These are phyloP conservation scores for Synergus laeviventris DNA, from an alignment of 2,888 invertebrate species.

Conservation along the genomic window DNA sequence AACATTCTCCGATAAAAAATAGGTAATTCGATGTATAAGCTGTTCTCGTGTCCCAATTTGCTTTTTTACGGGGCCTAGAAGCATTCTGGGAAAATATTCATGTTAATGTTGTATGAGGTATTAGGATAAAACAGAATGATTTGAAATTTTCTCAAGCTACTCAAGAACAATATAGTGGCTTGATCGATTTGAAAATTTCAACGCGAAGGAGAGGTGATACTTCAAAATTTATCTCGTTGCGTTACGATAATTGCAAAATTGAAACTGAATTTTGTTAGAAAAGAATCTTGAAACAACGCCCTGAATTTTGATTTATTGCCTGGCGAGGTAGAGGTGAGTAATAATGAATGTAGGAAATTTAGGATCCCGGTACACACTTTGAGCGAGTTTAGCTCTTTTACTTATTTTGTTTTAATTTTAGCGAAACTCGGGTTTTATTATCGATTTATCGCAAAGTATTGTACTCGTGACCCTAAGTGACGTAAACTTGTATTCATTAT, in stretches of 20 bases:
- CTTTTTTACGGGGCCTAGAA: constrained; percentile 70
- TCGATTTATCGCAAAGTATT: constrained; percentile 53
- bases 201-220: constrained; percentile 58
- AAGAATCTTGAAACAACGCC: constrained; percentile 58
- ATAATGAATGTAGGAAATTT: constrained; percentile 66
- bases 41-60: constrained; percentile 67
- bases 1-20: constrained; percentile 51
- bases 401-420: constrained; percentile 33
- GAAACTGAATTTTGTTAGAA: constrained; percentile 50
- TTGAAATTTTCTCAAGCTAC: constrained; percentile 56
- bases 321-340: constrained; percentile 48
- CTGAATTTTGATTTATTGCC: constrained; percentile 67
- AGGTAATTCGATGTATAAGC: constrained; percentile 70
- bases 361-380: constrained; percentile 60
- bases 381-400: constrained; percentile 47
- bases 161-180: constrained; percentile 40
- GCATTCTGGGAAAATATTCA: constrained; percentile 71
- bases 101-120: constrained; percentile 63
- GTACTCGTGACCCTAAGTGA: constrained; percentile 60
- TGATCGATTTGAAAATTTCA: constrained; percentile 62
- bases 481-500: constrained; percentile 67
- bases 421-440: constrained; percentile 41
- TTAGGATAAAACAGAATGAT: constrained; percentile 51
- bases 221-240: constrained; percentile 65
- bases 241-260: constrained; percentile 56